Base-by-base conservation (phyloP, 2,888 invertebrate species). In the Tholera decimalis region DNA sequence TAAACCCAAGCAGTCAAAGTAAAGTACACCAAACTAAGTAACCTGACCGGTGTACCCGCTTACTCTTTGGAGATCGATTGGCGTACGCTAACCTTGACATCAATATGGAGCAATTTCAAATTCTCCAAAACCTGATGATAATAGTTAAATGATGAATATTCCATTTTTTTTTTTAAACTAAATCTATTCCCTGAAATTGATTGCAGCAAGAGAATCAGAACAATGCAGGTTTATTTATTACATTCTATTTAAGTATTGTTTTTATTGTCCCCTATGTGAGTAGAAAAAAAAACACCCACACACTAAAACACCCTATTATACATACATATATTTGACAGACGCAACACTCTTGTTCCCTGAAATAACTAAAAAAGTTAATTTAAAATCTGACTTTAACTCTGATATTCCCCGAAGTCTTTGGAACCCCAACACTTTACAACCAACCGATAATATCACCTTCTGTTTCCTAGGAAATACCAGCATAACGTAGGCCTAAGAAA, bases 401-500 rank as follows among this genome's bases (percentile, higher is more conserved):
- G 2, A 30, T 13, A 53, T 53, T 47, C 4, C 15, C 35, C 18
- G 8, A n/a, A 30, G n/a, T 26, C 28, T 33, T 33, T 9, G 3
- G 9, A 11, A 28, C 33, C 41, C 37, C 46, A 67, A 20, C 9
- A n/a, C 11, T 37, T 30, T 24, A 24, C 15, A 8, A 4, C 7
- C 9, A 8, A 30, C 8, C 9, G 1, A 28, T 56, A 57, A 37
- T 30, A 26, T n/a, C 20, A 44, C 28, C 18, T 43, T 26, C 18
- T 3, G 2, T 28, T 59, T 50, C 30, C 37, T 57, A 60, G 66
- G 59, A 77, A 74, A 55, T 50, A 51, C 60, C 54, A 41, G 22
- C n/a, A 4, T 9, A 61, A 37, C 59, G 35, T 61, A n/a, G n/a
- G 28, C n/a, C 67, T 54, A 49, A 59, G 50, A 63, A 67, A 56